Evolutionary conservation across 2,797 vertebrate species (phyloP), one percentile per base, ranked within the genome.

Genomic region (Sebastolobus alascanus): DNA sequence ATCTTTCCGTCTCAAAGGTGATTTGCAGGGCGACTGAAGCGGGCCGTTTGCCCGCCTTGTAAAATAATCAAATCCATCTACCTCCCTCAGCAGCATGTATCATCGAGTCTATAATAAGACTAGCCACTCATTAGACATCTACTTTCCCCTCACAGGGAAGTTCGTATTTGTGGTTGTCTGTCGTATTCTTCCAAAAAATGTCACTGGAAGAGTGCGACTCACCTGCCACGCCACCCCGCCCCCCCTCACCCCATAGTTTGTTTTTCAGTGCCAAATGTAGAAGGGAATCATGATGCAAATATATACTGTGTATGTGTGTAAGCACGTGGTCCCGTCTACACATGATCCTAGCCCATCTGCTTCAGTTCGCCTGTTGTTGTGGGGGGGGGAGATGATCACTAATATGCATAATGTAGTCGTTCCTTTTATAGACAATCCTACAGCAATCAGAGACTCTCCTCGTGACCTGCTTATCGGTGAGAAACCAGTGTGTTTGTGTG

Each of bases 371-470:
- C 59, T 75, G 59, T 67, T 73, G 64, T 55, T 74, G 37, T 46
- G 55, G 9, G 25, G 25, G 25, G 25, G 68, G 73, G 83, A 77
- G 74, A 27, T 52, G 73, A 12, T 86, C 74, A 38, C 71, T 54
- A 22, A 66, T 80, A 84, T 83, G 83, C 84, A 81, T 87, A 72
- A 72, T 33, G 43, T 68, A 75, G 40, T 67, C 43, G 33, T 61
- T 86, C 46, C 77, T 80, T 86, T 86, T 79, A 46, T 50, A 84
- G 92, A 94, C 93, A 92, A 93, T 94, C 93, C 85, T 67, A 50
- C 56, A 77, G 72, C 56, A 16, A 73, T 77, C 68, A 50, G 63
- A 56, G 63, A 67, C 78, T 20, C 73, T 38, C 27, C 50, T 67
- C 38, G 3, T 67, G 58, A 84, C 71, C 37, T 33, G 64, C 68